Conservation (phyloP, 2,797 vertebrate genomes). For the Melanotaenia trifasciata region DNA sequence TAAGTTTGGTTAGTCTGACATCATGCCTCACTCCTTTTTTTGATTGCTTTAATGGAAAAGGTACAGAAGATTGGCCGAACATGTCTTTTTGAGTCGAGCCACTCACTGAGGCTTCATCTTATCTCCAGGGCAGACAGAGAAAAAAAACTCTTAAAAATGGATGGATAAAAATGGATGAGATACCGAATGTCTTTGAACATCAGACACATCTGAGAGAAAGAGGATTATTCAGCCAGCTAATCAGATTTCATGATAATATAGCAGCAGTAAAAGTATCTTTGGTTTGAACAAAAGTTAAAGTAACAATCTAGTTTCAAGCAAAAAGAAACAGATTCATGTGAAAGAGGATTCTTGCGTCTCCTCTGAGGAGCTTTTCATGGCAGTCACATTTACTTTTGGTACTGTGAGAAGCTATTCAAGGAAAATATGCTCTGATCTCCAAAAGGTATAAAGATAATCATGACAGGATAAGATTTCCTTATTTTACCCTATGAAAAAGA, state of each 20-base stretch:
- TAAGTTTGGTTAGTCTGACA: slow-evolving; percentile 30
- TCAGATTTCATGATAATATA: slow-evolving; percentile 28
- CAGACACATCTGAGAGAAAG: slow-evolving; percentile 41
- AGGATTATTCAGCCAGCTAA: slow-evolving; percentile 32
- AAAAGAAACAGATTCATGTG: background rate
- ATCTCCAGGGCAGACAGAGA: slow-evolving; percentile 48
- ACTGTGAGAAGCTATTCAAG: background rate
- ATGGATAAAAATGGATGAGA: slow-evolving; percentile 20
- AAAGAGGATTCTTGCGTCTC: slow-evolving; percentile 3
- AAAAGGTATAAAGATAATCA: background rate
- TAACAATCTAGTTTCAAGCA: slow-evolving; percentile 11
- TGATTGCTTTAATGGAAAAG: slow-evolving; percentile 57
- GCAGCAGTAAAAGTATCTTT: slow-evolving; percentile 8
- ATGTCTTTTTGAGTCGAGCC: slow-evolving; percentile 45
- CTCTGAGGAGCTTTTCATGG: background rate
- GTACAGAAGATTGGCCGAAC: slow-evolving; percentile 34
- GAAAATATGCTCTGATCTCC: background rate
- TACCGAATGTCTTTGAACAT: slow-evolving; percentile 50
- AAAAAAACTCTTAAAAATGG: slow-evolving; percentile 37
- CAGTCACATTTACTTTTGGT: background rate
- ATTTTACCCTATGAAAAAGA: background rate
- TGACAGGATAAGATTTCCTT: background rate
- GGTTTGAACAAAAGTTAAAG: slow-evolving; percentile 41
- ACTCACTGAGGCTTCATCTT: slow-evolving; percentile 45
- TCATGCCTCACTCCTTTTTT: slow-evolving; percentile 47